Base-by-base conservation (phyloP, 2,888 invertebrate genomes). In the Isotomurus palustris region DNA sequence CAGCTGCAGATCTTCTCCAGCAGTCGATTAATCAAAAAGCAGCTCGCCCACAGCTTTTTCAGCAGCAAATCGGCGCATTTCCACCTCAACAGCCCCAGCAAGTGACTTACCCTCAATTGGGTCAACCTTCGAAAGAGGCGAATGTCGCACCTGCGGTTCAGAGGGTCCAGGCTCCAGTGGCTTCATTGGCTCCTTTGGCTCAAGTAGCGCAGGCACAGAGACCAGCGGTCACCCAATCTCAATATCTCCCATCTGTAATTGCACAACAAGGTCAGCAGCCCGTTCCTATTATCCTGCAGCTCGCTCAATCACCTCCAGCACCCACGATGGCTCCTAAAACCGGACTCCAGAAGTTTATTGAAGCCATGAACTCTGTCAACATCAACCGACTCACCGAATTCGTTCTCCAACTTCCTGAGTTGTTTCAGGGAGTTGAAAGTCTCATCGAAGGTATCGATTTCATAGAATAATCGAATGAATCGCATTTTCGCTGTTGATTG, bases 361-460 rank as follows among this genome's bases (percentile, higher is more conserved):
- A 67, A 22, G 60, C 57, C 8, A 47, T 59, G 17, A 58, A 60
- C 48, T 28, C 48, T 27, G 28, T 66, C 24, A 57, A 62, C 36
- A 27, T 64, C 29, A 61, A 62, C n/a, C 59, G 64, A 59, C 59
- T 66, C 17, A 52, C 58, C 10, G 50, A 48, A 17, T 60, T 70
- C 24, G 50, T 70, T 2, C 64, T 53, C 22, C 60, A 66, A 45
- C 48, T 70, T 6, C 70, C 70, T n/a, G 59, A 61, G 21, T n/a
- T 70, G 1, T 66, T 70, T 36, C 67, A 68, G 56, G 64, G 67
- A 10, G 53, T 70, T 6, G 66, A 68, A 40, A 59, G 56, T 8
- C 40, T 70, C 8, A 58, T 70, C 3, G 68, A 68, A 36, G 64
- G 66, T 10, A 56, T 68, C 19, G 64, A 68, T n/a, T n/a, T n/a